phyloP scores from a whole-genome alignment of 2,113 vertebrate genomes.

The Hippoglossus stenolepis region DNA sequence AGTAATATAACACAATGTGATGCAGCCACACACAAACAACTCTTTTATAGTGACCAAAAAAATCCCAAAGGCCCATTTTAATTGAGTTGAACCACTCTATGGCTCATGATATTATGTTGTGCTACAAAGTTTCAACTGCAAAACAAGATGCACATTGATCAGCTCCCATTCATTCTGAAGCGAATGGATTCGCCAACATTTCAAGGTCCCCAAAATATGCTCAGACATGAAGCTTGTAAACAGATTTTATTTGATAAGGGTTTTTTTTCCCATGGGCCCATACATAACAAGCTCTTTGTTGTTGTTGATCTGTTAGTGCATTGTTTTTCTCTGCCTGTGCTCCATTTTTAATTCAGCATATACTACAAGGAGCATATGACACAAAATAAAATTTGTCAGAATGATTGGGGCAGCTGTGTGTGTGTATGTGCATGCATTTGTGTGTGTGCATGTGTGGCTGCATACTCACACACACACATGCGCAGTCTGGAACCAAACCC shows the following conservation, averaged over 20 bases:
- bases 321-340: neutral
- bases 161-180: neutral
- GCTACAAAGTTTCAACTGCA: neutral
- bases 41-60: too few species aligned
- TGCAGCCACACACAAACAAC: too few species aligned
- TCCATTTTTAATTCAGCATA: neutral
- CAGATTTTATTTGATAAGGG: neutral
- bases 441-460: neutral
- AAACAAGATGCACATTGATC: slow-evolving; percentile 4
- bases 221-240: neutral
- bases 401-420: neutral
- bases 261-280: neutral
- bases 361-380: neutral
- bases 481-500: neutral
- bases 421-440: neutral
- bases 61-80: too few species aligned
- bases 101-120: neutral
- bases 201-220: neutral
- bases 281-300: neutral
- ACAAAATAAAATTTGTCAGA: neutral
- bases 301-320: neutral
- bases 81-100: neutral
- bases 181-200: neutral
- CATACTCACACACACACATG: neutral
- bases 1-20: too few species aligned